Percentiles rank a stretch among this genome's conserved stretches.
Evolutionary conservation across 2,113 vertebrate genomes (phyloP).

Genomic region (Lampris megalopsis): DNA sequence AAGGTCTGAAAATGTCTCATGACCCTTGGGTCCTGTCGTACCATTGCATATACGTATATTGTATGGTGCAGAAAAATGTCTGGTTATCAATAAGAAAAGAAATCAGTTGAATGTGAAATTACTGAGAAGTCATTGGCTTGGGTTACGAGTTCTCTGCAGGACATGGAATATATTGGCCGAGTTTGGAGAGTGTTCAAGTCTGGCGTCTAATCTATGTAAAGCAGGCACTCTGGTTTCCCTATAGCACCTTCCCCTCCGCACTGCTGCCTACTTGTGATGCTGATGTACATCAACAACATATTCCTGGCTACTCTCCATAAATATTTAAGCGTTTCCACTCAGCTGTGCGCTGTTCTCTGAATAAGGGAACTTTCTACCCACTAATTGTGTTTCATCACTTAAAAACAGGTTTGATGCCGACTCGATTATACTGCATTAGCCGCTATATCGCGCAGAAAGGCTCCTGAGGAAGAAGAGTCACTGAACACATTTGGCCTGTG

Average conservation of each 20-base stretch:
- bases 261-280: constrained; percentile 25
- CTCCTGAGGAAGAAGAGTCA: constrained; percentile 67
- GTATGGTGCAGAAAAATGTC: too few relatives aligned
- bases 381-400: constrained; percentile 64
- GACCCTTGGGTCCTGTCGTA: too few relatives aligned
- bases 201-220: constrained; percentile 50
- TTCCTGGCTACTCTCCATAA: constrained; percentile 31
- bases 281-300: constrained; percentile 37
- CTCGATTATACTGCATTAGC: constrained; percentile 74
- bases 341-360: constrained; percentile 6
- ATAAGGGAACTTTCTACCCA: constrained; percentile 50
- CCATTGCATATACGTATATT: too few relatives aligned
- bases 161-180: not conserved
- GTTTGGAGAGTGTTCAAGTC: constrained; percentile 10
- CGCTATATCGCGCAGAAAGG: constrained; percentile 69
- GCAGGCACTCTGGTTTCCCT: constrained; percentile 40
- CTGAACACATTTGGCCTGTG: constrained; percentile 74
- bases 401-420: constrained; percentile 49
- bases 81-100: not conserved
- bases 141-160: not conserved
- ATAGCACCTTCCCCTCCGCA: constrained; percentile 22
- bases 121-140: too few relatives aligned
- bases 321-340: constrained; percentile 26
- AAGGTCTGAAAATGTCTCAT: too few relatives aligned
- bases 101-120: not conserved